A percentile compares a stretch with the other conserved stretches of the same genome.
Evolutionary conservation across 2,888 invertebrate species (phyloP).

Genomic region (Molanna angustata): DNA sequence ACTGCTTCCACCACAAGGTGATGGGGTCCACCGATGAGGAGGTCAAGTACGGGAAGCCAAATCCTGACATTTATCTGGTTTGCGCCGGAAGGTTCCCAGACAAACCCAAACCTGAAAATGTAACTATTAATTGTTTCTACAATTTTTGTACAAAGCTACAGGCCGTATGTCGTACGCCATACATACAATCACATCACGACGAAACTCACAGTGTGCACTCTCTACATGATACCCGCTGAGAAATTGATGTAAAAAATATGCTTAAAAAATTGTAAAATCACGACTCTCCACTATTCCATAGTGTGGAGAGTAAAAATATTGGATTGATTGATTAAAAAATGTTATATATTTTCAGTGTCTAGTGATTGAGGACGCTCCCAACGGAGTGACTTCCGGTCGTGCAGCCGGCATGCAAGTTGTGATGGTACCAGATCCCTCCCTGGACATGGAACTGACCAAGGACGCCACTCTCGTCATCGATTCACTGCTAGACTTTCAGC

Average conservation of each 20-base stretch:
- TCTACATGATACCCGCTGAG: too few species aligned
- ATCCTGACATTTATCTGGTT: constrained; percentile 82
- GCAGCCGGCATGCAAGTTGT: constrained; percentile 84
- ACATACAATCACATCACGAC: too few species aligned
- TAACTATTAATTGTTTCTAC: constrained; percentile 38
- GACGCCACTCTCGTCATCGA: constrained; percentile 67
- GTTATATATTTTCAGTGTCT: constrained; percentile 72
- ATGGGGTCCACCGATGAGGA: constrained; percentile 80
- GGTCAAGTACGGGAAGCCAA: constrained; percentile 81
- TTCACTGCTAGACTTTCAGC: constrained; percentile 74
- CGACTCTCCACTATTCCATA: too few species aligned
- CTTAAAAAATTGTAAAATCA: too few species aligned
- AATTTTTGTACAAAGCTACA: background rate
- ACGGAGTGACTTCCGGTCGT: constrained; percentile 76
- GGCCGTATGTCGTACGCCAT: too few species aligned
- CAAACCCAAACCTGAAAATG: constrained; percentile 57
- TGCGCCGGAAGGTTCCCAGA: constrained; percentile 70
- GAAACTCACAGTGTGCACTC: too few species aligned
- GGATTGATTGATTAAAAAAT: too few species aligned
- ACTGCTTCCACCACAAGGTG: constrained; percentile 69
- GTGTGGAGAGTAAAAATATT: too few species aligned
- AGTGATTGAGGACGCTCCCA: constrained; percentile 89
- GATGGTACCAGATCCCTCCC: constrained; percentile 69
- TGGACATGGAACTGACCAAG: constrained; percentile 40
- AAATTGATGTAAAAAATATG: too few species aligned